A percentile compares a stretch with the other conserved stretches of the same genome.
Conservation (phyloP, 2,888 invertebrate species). For the Elysia crispata region DNA sequence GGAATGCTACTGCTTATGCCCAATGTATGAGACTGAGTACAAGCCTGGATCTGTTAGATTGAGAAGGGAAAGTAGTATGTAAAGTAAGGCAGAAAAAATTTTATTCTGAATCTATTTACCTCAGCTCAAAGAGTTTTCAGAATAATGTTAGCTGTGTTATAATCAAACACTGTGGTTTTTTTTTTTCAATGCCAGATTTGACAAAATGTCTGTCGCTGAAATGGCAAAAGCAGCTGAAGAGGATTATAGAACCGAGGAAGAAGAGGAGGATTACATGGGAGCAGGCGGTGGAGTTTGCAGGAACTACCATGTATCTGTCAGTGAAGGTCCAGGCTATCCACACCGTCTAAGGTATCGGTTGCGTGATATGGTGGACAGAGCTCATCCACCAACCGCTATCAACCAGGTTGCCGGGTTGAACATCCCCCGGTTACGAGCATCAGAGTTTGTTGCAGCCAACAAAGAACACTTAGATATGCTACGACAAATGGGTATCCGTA, state of each 20-base stretch:
- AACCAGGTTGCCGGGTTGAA: not conserved
- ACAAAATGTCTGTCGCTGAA: conserved; percentile 49
- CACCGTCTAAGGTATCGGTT: conserved; percentile 90
- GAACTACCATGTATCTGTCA: conserved; percentile 87
- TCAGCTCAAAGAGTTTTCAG: no score
- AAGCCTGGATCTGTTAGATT: no score
- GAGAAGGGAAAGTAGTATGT: no score
- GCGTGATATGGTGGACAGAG: conserved; percentile 89
- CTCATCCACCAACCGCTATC: conserved; percentile 82
- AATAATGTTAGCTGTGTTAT: no score
- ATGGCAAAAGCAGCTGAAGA: conserved; percentile 45
- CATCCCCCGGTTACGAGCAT: conserved; percentile 73
- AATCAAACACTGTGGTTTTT: no score
- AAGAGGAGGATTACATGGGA: conserved; percentile 55
- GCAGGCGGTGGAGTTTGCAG: conserved; percentile 86
- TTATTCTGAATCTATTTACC: no score
- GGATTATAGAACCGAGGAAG: conserved; percentile 1
- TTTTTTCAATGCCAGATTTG: conserved; percentile 18
- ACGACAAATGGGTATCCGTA: conserved; percentile 95
- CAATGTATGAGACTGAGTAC: no score
- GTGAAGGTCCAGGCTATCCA: conserved; percentile 74
- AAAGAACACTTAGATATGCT: conserved; percentile 91
- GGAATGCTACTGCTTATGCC: no score
- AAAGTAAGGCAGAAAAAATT: no score
- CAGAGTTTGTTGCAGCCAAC: conserved; percentile 85